A percentile compares a stretch with the other conserved stretches of the same genome.
These are phyloP conservation scores for Oreochromis spilurus DNA, from an alignment of 2,113 vertebrate species.

Conservation along the genomic window DNA sequence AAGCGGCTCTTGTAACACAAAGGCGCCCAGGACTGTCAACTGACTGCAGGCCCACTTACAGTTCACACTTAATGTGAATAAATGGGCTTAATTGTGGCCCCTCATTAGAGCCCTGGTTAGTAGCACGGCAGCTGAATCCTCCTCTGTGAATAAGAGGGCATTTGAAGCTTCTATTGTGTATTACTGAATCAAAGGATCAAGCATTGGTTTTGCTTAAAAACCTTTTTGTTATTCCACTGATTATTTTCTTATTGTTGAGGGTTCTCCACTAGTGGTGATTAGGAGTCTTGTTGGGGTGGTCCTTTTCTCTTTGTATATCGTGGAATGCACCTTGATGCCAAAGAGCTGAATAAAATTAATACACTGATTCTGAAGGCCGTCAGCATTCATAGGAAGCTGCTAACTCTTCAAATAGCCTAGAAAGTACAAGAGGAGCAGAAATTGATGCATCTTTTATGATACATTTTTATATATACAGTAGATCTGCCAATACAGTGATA, in stretches of 20 bases:
- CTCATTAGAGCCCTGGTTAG: constrained; percentile 70
- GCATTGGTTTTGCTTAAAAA: constrained; percentile 65
- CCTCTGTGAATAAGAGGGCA: constrained; percentile 66
- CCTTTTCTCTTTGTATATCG: constrained; percentile 28
- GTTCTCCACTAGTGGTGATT: constrained; percentile 55
- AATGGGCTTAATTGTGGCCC: constrained; percentile 75
- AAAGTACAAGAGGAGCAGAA: neutral
- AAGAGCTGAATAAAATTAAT: constrained; percentile 5
- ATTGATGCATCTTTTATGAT: neutral
- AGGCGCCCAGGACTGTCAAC: constrained; percentile 59
- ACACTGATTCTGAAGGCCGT: neutral
- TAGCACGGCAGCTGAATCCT: constrained; percentile 71
- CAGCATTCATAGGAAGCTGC: neutral
- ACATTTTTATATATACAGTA: neutral
- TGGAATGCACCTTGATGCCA: constrained; percentile 46
- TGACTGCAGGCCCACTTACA: constrained; percentile 69
- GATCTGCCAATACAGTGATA: neutral
- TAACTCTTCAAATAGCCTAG: neutral
- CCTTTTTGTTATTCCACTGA: constrained; percentile 64
- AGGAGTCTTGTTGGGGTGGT: constrained; percentile 45
- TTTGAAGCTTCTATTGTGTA: constrained; percentile 70
- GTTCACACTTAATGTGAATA: constrained; percentile 77
- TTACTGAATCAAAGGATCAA: constrained; percentile 68
- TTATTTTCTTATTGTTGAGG: constrained; percentile 67
- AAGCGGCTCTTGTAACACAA: constrained; percentile 72